phyloP scores from a whole-genome alignment of 2,113 vertebrate species.

The Casuarius casuarius region DNA sequence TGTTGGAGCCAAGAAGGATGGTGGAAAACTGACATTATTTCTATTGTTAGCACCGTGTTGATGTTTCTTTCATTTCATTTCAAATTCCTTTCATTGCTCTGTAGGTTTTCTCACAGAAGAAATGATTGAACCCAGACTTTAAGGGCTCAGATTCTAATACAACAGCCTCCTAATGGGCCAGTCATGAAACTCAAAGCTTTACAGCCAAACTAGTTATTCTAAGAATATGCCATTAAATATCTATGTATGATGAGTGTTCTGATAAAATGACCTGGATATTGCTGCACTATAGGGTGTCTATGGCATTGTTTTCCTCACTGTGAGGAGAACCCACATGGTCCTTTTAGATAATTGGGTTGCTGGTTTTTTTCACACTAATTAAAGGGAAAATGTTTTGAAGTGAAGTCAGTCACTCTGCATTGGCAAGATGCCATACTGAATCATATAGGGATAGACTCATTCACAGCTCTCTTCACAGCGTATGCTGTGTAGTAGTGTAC shows the following conservation, averaged over 20 bases:
- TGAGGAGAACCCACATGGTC: not conserved
- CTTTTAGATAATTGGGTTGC: constrained; percentile 51
- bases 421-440: constrained; percentile 41
- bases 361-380: constrained; percentile 51
- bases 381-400: constrained; percentile 49
- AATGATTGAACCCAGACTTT: not conserved
- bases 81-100: not conserved
- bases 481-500: not conserved
- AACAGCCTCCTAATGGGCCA: not conserved
- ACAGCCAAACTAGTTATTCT: not conserved
- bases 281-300: not conserved
- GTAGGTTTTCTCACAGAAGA: not conserved
- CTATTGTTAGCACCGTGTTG: not conserved
- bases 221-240: not conserved
- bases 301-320: not conserved
- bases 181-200: not conserved
- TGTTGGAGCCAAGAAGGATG: not conserved
- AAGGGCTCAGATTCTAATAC: not conserved
- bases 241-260: not conserved
- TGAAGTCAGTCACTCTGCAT: constrained; percentile 5
- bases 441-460: not conserved
- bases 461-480: not conserved
- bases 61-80: not conserved
- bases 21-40: not conserved
- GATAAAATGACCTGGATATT: not conserved